Base-by-base conservation (phyloP, 2,113 vertebrate genomes). In the Mormoops blainvillei region DNA sequence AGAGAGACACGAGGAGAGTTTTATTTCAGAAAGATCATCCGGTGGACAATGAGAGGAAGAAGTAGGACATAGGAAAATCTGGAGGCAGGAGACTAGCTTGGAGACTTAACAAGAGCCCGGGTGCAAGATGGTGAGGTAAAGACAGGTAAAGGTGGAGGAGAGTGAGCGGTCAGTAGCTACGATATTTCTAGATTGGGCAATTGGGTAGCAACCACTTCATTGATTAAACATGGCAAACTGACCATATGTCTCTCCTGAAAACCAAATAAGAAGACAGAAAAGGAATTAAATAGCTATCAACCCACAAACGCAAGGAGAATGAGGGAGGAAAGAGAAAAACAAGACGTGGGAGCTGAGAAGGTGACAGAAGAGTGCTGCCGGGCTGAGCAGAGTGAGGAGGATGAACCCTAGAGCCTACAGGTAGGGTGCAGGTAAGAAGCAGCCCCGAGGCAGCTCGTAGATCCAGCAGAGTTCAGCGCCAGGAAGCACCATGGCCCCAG, bases 231-330 rank as follows among this genome's bases (percentile, higher is more conserved):
- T 56, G 33, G 50, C 48, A 93, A 19, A 48, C 41, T 83, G 80
- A 65, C 84, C 20, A 31, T 13, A 12, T 3, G 10, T 68, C 73
- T 95, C 20, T 92, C 68, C 56, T 50, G 50, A 76, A 96, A 89
- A 70, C 13, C 24, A 73, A 73, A n/a, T 41, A 26, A 80, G 67
- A 91, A 89, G 89, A 78, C 36, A 86, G 52, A 81, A 89, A 86
- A 54, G 19, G 33, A 83, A 36, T n/a, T 26, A 81, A 80, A 52
- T 22, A 80, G 61, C 31, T 7, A 77, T 16, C 92, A 80, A 58
- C 31, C 22, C 36, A 38, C 7, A 73, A 43, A 36, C 41, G 54
- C 52, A 14, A 58, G 43, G 41, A 71, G 43, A 54, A 90, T 36
- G 13, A 88, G 48, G 78, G 7, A 65, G 36, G 43, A 84, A 74